phyloP scores from a whole-genome alignment of 2,797 vertebrate genomes.

The Silurus lanzhouensis region DNA sequence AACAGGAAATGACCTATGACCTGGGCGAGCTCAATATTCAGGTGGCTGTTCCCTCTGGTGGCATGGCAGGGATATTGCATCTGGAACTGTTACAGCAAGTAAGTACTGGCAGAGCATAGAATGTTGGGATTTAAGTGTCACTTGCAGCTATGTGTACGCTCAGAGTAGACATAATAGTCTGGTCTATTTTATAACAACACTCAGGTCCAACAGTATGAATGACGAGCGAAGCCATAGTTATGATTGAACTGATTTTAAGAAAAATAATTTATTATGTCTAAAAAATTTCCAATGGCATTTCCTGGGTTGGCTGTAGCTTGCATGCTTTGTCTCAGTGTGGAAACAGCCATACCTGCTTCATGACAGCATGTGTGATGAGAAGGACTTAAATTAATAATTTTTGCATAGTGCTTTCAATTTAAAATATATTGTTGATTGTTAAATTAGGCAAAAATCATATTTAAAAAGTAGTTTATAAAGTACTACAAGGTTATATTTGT shows the following conservation, averaged over 20 bases:
- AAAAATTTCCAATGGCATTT: not conserved
- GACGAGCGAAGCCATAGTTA: not conserved
- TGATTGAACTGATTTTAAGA: not conserved
- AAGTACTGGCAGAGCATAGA: not conserved
- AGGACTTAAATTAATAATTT: not conserved
- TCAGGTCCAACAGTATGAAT: not conserved
- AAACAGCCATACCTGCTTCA: not conserved
- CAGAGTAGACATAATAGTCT: not conserved
- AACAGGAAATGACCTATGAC: too few relatives aligned
- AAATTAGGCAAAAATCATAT: not conserved
- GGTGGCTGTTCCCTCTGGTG: too few relatives aligned
- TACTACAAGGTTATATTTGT: not conserved
- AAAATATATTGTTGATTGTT: not conserved
- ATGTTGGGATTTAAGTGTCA: not conserved
- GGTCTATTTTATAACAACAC: not conserved
- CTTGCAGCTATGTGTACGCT: not conserved
- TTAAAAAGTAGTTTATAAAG: not conserved
- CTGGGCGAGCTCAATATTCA: too few relatives aligned
- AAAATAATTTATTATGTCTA: not conserved
- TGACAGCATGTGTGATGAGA: not conserved
- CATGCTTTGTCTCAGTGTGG: not conserved
- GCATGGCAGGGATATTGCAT: too few relatives aligned
- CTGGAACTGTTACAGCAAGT: too few relatives aligned
- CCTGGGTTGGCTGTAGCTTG: not conserved
- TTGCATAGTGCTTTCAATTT: not conserved